Conservation (phyloP, 2,888 invertebrate species). For the Craniophora ligustri region DNA sequence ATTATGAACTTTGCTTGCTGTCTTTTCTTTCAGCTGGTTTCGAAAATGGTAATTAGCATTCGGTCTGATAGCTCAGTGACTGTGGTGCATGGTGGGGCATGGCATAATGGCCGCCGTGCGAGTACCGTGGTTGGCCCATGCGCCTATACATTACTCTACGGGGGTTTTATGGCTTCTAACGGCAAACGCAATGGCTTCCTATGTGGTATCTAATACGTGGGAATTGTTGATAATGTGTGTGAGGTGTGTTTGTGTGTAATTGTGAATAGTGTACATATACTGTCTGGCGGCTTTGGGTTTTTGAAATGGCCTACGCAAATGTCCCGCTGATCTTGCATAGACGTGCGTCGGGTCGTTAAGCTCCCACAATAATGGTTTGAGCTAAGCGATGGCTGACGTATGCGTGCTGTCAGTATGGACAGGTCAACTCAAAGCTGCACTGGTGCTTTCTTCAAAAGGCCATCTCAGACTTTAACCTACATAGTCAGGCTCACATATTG, state of each 20-base stretch:
- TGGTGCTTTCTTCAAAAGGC: too few relatives aligned
- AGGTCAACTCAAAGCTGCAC: too few relatives aligned
- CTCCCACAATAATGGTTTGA: too few relatives aligned
- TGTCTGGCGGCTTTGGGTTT: too few relatives aligned
- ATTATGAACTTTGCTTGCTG: not conserved
- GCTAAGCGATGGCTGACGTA: too few relatives aligned
- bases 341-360: too few relatives aligned
- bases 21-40: constrained; percentile 5
- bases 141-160: constrained; percentile 2
- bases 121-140: constrained; percentile 33
- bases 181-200: not conserved
- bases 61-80: constrained; percentile 3
- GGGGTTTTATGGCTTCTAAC: constrained; percentile 29
- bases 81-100: constrained; percentile 17
- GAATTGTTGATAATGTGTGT: constrained; percentile 2
- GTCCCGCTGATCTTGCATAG: too few relatives aligned
- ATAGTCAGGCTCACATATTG: too few relatives aligned
- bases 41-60: constrained; percentile 18
- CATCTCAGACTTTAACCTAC: too few relatives aligned
- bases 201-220: constrained; percentile 19
- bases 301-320: too few relatives aligned
- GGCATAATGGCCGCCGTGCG: constrained; percentile 21
- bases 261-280: too few relatives aligned
- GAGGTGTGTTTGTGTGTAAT: not conserved
- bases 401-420: too few relatives aligned